Conservation (phyloP, 2,888 invertebrate species). For the Tetropium fuscum region DNA sequence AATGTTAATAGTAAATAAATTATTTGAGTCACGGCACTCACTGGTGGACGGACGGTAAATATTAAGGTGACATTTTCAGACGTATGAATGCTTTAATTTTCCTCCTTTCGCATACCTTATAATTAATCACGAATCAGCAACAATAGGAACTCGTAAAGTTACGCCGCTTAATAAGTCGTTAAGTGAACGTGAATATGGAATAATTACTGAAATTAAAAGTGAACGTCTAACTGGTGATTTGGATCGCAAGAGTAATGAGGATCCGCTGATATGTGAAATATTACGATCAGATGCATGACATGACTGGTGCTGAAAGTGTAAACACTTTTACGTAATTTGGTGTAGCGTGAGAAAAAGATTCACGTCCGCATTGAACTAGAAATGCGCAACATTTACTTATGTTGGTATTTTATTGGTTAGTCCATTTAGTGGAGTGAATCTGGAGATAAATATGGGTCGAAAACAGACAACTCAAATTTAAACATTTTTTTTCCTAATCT, state of each 20-base stretch:
- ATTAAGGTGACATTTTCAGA: constrained; percentile 38
- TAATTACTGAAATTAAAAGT: constrained; percentile 14
- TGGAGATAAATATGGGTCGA: no score
- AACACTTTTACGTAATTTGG: no score
- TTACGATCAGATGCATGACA: no score
- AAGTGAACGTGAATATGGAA: neutral
- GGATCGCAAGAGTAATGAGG: neutral
- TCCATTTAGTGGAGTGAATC: no score
- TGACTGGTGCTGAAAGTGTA: no score
- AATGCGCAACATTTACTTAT: no score
- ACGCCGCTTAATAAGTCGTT: constrained; percentile 7
- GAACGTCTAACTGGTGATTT: constrained; percentile 4
- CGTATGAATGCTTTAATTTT: constrained; percentile 30
- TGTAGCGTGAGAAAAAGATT: no score
- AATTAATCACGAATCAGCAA: constrained; percentile 29
- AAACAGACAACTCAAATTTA: no score
- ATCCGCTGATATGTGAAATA: neutral
- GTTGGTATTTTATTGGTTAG: no score
- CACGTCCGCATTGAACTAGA: no score
- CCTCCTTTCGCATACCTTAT: constrained; percentile 3
- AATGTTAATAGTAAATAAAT: constrained; percentile 39
- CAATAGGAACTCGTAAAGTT: constrained; percentile 10
- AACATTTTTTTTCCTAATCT: no score
- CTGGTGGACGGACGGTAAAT: constrained; percentile 31
- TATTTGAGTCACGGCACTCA: constrained; percentile 36